A percentile compares a stretch with the other conserved stretches of the same genome.
phyloP scores from a whole-genome alignment of 2,113 vertebrate species.

The Melanerpes formicivorus region DNA sequence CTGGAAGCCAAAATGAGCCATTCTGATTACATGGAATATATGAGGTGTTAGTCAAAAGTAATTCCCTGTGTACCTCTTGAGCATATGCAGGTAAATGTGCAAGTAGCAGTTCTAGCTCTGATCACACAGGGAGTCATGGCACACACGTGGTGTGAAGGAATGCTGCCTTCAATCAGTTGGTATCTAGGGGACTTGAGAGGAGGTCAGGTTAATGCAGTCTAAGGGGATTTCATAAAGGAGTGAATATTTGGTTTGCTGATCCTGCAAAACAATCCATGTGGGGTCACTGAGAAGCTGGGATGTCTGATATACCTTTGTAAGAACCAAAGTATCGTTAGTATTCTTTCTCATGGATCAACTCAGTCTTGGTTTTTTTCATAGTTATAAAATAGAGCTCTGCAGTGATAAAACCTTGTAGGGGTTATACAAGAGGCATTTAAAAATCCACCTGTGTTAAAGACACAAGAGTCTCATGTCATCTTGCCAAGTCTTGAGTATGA shows the following conservation, averaged over 20 bases:
- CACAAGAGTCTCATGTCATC: not conserved
- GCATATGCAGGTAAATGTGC: not conserved
- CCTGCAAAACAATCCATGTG: not conserved
- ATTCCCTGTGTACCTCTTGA: not conserved
- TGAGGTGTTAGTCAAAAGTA: not conserved
- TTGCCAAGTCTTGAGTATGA: not conserved
- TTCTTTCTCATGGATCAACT: not conserved
- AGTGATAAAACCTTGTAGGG: not conserved
- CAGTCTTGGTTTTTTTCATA: not conserved
- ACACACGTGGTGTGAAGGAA: fast-evolving
- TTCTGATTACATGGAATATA: not conserved
- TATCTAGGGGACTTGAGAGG: not conserved
- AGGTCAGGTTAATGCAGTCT: not conserved
- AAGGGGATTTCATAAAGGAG: not conserved
- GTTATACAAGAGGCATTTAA: not conserved
- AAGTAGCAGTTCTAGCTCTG: not conserved
- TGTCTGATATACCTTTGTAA: not conserved
- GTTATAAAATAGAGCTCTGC: not conserved
- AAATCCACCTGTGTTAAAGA: not conserved
- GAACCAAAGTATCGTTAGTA: not conserved
- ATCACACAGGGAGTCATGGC: fast-evolving
- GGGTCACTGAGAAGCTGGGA: not conserved
- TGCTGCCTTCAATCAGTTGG: fast-evolving
- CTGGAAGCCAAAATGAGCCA: not conserved
- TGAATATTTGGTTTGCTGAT: not conserved